Evolutionary conservation across 2,797 vertebrate species (phyloP).

Genomic region (Erithacus rubecula): DNA sequence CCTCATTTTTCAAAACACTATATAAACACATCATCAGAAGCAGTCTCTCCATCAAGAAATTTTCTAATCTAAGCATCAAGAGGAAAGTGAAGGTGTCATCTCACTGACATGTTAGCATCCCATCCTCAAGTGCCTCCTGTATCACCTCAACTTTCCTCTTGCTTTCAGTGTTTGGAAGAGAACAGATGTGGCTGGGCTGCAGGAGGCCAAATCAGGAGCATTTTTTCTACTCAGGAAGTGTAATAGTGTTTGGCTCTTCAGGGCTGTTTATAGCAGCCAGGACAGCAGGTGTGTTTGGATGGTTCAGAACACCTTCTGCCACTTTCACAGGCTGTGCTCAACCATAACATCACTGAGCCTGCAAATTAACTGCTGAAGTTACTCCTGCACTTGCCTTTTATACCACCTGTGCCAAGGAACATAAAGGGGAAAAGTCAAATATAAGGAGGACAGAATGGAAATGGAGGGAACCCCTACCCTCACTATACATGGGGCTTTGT

Average conservation of each 20-base stretch:
- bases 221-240: not conserved
- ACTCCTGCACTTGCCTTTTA: not conserved
- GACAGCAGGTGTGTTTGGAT: conserved; percentile 51
- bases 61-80: not conserved
- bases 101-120: fast-evolving
- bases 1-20: not conserved
- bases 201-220: conserved; percentile 4
- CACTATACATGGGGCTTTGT: not conserved
- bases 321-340: not conserved
- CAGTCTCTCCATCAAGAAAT: not conserved
- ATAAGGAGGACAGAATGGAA: not conserved
- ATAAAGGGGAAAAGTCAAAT: not conserved
- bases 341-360: not conserved
- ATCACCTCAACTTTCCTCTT: not conserved
- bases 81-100: not conserved
- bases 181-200: conserved; percentile 3
- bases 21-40: not conserved
- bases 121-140: not conserved
- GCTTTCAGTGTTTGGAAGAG: not conserved
- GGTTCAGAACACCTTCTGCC: conserved; percentile 47
- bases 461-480: not conserved
- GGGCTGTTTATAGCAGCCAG: conserved; percentile 27
- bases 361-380: not conserved
- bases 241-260: conserved; percentile 20
- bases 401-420: not conserved